Percentiles rank a stretch among this genome's conserved stretches.
Conservation (phyloP, 2,888 invertebrate species). For the Onthophagus sagittarius region DNA sequence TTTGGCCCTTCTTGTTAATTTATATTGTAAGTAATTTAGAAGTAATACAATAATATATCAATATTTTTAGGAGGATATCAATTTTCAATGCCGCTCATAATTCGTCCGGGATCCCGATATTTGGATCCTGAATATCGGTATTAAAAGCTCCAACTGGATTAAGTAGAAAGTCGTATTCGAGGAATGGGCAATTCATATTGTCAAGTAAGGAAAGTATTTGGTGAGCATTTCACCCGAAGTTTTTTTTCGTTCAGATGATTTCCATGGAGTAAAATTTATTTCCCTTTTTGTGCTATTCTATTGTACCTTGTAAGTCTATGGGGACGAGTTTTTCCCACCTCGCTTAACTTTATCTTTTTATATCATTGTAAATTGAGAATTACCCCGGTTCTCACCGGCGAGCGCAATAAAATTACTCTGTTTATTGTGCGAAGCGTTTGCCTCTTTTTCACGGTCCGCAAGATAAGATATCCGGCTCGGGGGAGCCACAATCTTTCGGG, state of each 20-base stretch:
- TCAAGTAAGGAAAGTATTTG: background rate
- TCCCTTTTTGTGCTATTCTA: background rate
- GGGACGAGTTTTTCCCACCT: slow-evolving; percentile 8
- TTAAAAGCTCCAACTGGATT: too few species aligned
- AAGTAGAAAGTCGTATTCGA: background rate
- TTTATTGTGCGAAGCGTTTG: slow-evolving; percentile 19
- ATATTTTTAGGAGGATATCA: too few species aligned
- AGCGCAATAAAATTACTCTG: slow-evolving; percentile 23
- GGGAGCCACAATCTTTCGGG: background rate
- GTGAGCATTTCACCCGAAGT: too few species aligned
- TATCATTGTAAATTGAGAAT: slow-evolving; percentile 26
- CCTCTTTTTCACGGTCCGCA: background rate
- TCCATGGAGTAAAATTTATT: background rate
- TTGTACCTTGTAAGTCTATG: background rate
- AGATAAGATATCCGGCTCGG: background rate
- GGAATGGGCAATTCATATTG: too few species aligned
- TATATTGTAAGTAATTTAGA: too few species aligned
- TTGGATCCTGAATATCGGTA: too few species aligned
- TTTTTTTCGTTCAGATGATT: background rate
- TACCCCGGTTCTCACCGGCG: slow-evolving; percentile 20
- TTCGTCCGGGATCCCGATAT: too few species aligned
- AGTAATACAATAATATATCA: too few species aligned
- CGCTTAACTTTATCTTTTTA: slow-evolving; percentile 22
- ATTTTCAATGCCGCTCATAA: too few species aligned
- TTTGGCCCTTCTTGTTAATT: too few species aligned